Conservation (phyloP, 2,113 vertebrate species). For the Entelurus aequoreus region DNA sequence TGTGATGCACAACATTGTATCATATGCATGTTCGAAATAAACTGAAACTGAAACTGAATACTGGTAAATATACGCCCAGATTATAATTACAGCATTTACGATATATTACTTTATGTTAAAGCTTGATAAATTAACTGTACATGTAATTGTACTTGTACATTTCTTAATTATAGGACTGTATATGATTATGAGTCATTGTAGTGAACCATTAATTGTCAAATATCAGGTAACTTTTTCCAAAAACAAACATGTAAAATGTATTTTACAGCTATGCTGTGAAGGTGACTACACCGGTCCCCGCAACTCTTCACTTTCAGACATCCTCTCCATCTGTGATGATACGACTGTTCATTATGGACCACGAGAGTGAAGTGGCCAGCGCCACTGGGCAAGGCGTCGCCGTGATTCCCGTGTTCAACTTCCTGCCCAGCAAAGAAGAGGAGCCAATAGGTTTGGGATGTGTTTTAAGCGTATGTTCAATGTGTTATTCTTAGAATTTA, state of each 20-base stretch:
- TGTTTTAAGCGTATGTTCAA: neutral
- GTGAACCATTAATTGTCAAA: no score
- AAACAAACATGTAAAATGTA: neutral
- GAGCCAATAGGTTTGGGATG: constrained; percentile 14
- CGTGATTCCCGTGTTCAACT: constrained; percentile 79
- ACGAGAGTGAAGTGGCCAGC: constrained; percentile 67
- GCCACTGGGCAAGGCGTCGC: constrained; percentile 75
- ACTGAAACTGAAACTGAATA: no score
- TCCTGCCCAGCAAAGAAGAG: constrained; percentile 74
- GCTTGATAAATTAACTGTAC: no score
- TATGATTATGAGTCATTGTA: neutral
- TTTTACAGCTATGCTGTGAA: constrained; percentile 74
- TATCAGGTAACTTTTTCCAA: neutral
- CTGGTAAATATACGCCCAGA: no score
- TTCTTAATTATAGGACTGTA: neutral
- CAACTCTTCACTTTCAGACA: constrained; percentile 80
- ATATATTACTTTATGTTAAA: no score
- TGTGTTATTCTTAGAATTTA: neutral
- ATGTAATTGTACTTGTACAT: no score
- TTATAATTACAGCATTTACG: no score
- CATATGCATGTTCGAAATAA: no score
- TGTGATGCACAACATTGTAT: no score
- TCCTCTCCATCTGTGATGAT: constrained; percentile 76
- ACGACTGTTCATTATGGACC: constrained; percentile 81
- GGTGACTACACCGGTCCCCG: constrained; percentile 56